Conservation (phyloP, 1,140 invertebrate genomes). For the Conopomorpha cramerella region DNA sequence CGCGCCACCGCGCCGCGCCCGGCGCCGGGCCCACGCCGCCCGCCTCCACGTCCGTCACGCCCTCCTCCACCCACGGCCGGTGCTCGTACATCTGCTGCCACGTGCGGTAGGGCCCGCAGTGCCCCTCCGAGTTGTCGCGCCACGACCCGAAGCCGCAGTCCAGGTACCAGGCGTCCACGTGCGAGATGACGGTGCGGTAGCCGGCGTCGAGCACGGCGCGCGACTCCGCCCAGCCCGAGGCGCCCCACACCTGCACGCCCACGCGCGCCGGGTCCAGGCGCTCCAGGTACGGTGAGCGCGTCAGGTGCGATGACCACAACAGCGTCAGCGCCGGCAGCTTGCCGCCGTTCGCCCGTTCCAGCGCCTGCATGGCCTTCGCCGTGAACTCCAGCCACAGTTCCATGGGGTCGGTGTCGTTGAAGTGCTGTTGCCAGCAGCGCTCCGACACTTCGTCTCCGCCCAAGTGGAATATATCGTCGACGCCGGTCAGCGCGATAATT, state of each 20-base stretch:
- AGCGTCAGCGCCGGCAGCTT: constrained; percentile 67
- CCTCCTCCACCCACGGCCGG: constrained; percentile 68
- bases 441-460: constrained; percentile 80
- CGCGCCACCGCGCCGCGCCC: too few relatives aligned
- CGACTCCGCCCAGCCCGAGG: constrained; percentile 76
- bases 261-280: constrained; percentile 59
- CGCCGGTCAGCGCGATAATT: constrained; percentile 67
- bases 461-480: constrained; percentile 75
- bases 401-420: constrained; percentile 75
- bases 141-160: constrained; percentile 84
- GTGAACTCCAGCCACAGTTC: constrained; percentile 80
- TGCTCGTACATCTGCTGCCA: constrained; percentile 86
- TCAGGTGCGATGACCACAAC: constrained; percentile 80
- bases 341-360: constrained; percentile 70
- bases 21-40: constrained; percentile 78
- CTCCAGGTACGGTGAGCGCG: constrained; percentile 72
- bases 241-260: constrained; percentile 77
- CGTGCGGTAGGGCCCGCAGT: constrained; percentile 79
- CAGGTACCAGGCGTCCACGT: constrained; percentile 85
- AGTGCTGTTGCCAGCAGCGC: constrained; percentile 73
- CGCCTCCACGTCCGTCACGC: constrained; percentile 68
- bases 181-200: constrained; percentile 78
- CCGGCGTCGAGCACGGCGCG: constrained; percentile 72
- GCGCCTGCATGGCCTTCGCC: constrained; percentile 62
- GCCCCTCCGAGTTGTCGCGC: constrained; percentile 69